These are phyloP conservation scores for Mythimna pallens DNA, from an alignment of 2,888 invertebrate species.

Conservation along the genomic window DNA sequence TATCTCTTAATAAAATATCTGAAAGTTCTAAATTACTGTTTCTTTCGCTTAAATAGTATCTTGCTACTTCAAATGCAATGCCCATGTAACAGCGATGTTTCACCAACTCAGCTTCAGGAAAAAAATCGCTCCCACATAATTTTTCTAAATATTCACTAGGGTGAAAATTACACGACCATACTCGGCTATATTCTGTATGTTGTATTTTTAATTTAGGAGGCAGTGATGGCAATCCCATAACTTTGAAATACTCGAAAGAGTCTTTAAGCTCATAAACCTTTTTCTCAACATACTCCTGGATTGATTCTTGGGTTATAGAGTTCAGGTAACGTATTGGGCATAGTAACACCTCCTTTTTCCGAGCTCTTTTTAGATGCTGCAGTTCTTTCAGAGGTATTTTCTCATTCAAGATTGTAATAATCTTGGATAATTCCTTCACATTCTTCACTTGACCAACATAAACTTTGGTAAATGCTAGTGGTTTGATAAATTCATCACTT, in stretches of 20 bases:
- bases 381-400: constrained; percentile 91
- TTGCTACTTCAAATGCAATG: constrained; percentile 90
- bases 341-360: constrained; percentile 90
- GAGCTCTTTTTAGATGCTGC: constrained; percentile 94
- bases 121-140: constrained; percentile 91
- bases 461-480: constrained; percentile 89
- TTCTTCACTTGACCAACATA: constrained; percentile 91
- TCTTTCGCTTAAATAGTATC: constrained; percentile 69
- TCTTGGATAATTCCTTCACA: constrained; percentile 91
- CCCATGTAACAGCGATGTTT: constrained; percentile 91
- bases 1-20: constrained; percentile 57
- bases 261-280: constrained; percentile 87
- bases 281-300: constrained; percentile 82
- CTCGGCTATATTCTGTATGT: constrained; percentile 89
- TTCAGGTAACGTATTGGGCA: constrained; percentile 82
- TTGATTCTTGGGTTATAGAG: constrained; percentile 73
- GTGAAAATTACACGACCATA: constrained; percentile 97
- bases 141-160: constrained; percentile 94
- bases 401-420: constrained; percentile 91
- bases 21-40: constrained; percentile 37
- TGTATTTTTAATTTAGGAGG: constrained; percentile 93
- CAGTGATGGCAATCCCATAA: constrained; percentile 90
- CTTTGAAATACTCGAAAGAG: constrained; percentile 87
- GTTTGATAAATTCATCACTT: constrained; percentile 87
- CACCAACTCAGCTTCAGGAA: constrained; percentile 87